Conservation (phyloP, 2,888 invertebrate species). For the Crioceris asparagi region DNA sequence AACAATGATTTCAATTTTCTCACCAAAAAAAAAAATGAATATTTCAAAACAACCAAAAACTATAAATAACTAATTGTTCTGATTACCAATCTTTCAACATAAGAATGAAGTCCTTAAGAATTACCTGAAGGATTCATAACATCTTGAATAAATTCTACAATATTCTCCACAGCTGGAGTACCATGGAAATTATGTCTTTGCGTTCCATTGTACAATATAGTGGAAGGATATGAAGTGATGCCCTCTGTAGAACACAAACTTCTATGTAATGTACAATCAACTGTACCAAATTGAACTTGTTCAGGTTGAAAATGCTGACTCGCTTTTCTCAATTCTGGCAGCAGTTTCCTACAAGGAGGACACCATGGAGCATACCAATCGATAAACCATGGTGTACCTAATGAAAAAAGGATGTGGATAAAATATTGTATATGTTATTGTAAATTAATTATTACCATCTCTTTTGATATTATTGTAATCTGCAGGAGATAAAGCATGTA, state of each 20-base stretch:
- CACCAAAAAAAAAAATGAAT: too few relatives aligned
- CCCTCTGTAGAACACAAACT: conserved; percentile 48
- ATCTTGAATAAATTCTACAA: conserved; percentile 56
- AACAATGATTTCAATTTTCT: too few relatives aligned
- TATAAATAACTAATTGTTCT: too few relatives aligned
- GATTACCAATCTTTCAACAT: too few relatives aligned
- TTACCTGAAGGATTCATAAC: conserved; percentile 42
- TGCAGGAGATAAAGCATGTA: conserved; percentile 51
- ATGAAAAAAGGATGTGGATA: conserved; percentile 12
- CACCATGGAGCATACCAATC: conserved; percentile 75
- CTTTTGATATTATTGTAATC: conserved; percentile 49
- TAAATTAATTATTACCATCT: conserved; percentile 33
- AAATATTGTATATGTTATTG: too few relatives aligned
- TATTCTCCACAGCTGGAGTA: conserved; percentile 45
- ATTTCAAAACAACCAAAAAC: too few relatives aligned
- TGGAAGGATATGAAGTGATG: conserved; percentile 55
- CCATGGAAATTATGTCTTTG: conserved; percentile 47
- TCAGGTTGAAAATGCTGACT: conserved; percentile 43
- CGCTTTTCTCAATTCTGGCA: conserved; percentile 57
- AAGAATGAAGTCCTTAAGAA: conserved; percentile 5
- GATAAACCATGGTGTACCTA: conserved; percentile 49
- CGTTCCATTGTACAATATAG: conserved; percentile 52
- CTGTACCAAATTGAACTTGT: conserved; percentile 48
- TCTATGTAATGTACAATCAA: conserved; percentile 56
- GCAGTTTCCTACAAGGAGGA: conserved; percentile 59